A percentile compares a stretch with the other conserved stretches of the same genome.
Evolutionary conservation across 2,888 invertebrate species (phyloP).

Genomic region (Clunio marinus): DNA sequence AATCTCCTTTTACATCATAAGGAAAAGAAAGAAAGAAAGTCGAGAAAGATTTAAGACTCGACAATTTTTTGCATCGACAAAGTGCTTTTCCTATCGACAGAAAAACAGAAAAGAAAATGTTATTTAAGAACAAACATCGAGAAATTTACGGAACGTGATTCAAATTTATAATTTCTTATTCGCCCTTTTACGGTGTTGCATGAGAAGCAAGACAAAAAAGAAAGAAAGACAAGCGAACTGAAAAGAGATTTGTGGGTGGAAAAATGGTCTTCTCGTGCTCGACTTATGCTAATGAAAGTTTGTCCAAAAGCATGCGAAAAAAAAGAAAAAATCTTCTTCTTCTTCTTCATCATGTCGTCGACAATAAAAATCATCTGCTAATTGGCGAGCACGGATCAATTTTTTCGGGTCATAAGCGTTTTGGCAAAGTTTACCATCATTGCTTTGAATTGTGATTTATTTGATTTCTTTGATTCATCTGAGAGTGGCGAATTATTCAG

Average conservation of each 20-base stretch:
- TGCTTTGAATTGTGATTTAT: not conserved
- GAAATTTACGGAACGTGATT: slow-evolving; percentile 17
- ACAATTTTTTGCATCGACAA: not conserved
- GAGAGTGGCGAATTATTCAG: too few relatives aligned
- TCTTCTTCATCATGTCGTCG: not conserved
- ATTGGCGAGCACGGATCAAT: not conserved
- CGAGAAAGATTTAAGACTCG: not conserved
- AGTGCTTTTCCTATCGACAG: slow-evolving; percentile 6
- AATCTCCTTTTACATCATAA: not conserved
- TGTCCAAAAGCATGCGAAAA: not conserved
- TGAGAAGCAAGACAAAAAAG: too few relatives aligned
- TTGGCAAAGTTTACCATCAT: not conserved
- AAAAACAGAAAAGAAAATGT: not conserved
- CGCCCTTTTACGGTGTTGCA: not conserved
- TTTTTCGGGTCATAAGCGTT: too few relatives aligned
- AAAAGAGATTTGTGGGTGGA: not conserved
- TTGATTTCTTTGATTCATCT: slow-evolving; percentile 4
- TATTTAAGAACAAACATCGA: slow-evolving; percentile 14
- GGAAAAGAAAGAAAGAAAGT: not conserved
- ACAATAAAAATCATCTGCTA: slow-evolving; percentile 7
- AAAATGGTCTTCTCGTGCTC: slow-evolving; percentile 7
- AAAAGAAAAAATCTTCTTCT: not conserved
- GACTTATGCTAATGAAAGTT: slow-evolving; percentile 15
- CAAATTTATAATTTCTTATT: slow-evolving; percentile 20
- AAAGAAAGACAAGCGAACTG: too few relatives aligned